Base-by-base conservation (phyloP, 2,113 vertebrate genomes). In the Pitta sordida region DNA sequence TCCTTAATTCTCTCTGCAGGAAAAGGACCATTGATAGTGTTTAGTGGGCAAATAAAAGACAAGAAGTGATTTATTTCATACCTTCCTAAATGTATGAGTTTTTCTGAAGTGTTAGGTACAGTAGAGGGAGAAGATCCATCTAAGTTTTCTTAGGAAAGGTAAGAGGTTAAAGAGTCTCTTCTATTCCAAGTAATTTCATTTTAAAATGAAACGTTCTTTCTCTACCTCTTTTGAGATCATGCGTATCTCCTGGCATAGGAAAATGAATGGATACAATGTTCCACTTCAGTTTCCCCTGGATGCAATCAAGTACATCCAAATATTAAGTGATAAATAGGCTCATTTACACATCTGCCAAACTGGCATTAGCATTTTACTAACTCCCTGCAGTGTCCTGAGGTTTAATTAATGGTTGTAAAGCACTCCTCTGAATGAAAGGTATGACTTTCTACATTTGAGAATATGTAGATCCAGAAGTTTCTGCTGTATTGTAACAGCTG, bases 321-420 rank as follows among this genome's bases (percentile, higher is more conserved):
- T 94, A 80, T 46, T 68, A 67, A 88, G 82, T 95, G 92, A 94
- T 90, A 94, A 93, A 95, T 63, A 82, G 55, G 55, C 79, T 94
- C 77, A 94, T 93, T 95, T 94, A 90, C 86, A 88, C 90, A 93
- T 91, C 90, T 93, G 71, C 92, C 93, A 85, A 95, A 88, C 63
- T 67, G 75, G 63, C 48, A 90, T 90, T 95, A 93, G 59, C 90
- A 75, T 94, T 96, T 96, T 78, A 70, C 86, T 77, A 76, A 70
- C 85, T 93, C 90, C 85, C 85, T 67, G 18, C 41, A 77, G 92
- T 90, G 90, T 80, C 64, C 20, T 83, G 79, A 93, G 56, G 76
- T 83, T 94, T 95, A 96, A 95, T 95, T 95, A 95, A 92, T 13
- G 20, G 36, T 79, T 90, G 82, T 94, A 90, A 94, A 90, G 68